Conservation (phyloP, 2,888 invertebrate species). For the Acronicta psi region DNA sequence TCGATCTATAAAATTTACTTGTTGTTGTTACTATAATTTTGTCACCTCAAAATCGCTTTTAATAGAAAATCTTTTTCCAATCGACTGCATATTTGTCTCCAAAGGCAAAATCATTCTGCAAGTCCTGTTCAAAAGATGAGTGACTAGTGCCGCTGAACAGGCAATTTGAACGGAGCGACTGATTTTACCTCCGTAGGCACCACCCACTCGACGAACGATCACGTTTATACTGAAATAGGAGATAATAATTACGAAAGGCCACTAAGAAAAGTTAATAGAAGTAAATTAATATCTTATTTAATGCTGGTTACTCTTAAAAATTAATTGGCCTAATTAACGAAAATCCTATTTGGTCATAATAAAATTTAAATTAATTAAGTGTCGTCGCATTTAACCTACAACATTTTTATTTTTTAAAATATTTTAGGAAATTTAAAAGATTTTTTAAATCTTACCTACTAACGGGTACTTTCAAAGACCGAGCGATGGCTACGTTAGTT, state of each 20-base stretch:
- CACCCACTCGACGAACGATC: slow-evolving; percentile 74
- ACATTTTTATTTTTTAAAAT: no score
- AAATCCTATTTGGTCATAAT: not conserved
- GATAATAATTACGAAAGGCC: not conserved
- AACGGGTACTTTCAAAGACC: slow-evolving; percentile 85
- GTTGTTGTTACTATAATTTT: no score
- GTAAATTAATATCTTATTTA: not conserved
- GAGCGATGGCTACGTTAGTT: slow-evolving; percentile 85
- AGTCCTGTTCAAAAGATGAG: slow-evolving; percentile 89
- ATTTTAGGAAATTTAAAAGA: no score
- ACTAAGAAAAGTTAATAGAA: not conserved
- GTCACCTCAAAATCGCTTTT: slow-evolving; percentile 87
- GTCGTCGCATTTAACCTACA: not conserved
- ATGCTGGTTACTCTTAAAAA: not conserved
- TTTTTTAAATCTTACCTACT: slow-evolving; percentile 84
- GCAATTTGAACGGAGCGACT: slow-evolving; percentile 88
- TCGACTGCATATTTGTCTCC: slow-evolving; percentile 89
- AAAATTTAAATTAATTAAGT: not conserved
- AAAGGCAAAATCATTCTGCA: slow-evolving; percentile 91
- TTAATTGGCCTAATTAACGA: not conserved
- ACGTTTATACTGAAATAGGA: slow-evolving; percentile 90
- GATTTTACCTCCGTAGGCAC: slow-evolving; percentile 92
- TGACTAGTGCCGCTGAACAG: slow-evolving; percentile 74
- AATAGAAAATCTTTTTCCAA: slow-evolving; percentile 88
- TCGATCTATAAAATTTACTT: no score